Percentiles rank a stretch among this genome's conserved stretches.
Conservation (phyloP, 2,113 vertebrate species). For the Paradoxurus hermaphroditus region DNA sequence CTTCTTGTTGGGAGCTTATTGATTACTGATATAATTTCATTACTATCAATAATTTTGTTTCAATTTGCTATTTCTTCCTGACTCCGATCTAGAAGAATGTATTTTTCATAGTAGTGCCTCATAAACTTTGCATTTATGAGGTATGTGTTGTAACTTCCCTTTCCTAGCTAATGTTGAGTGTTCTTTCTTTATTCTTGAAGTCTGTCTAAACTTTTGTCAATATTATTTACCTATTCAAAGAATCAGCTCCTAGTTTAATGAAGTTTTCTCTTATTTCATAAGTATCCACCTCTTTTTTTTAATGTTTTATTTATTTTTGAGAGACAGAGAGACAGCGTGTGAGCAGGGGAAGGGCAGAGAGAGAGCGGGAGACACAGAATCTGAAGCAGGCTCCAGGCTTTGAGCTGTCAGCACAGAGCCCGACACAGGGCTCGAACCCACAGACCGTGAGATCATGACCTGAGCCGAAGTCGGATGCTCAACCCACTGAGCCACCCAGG, state of each 20-base stretch:
- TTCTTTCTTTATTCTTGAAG: background rate
- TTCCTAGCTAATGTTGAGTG: background rate
- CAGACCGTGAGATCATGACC: too few species aligned
- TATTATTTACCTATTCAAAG: background rate
- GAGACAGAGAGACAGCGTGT: too few species aligned
- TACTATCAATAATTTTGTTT: background rate
- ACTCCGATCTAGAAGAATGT: too few species aligned
- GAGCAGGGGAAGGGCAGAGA: too few species aligned
- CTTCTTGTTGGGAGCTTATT: background rate
- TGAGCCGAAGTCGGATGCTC: too few species aligned
- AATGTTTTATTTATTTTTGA: too few species aligned
- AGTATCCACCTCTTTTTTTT: background rate
- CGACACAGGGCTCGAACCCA: too few species aligned
- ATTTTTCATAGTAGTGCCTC: background rate
- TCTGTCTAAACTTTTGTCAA: background rate
- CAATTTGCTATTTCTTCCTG: background rate
- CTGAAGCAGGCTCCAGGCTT: too few species aligned
- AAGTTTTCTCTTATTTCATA: background rate
- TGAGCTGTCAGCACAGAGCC: too few species aligned
- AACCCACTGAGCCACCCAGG: too few species aligned
- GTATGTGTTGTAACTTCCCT: background rate
- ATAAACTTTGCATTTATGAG: background rate
- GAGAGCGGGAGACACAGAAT: too few species aligned
- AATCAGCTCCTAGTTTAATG: background rate
- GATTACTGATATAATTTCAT: background rate